Evolutionary conservation across 2,888 invertebrate species (phyloP).

Genomic region (Pristionchus entomophagus): DNA sequence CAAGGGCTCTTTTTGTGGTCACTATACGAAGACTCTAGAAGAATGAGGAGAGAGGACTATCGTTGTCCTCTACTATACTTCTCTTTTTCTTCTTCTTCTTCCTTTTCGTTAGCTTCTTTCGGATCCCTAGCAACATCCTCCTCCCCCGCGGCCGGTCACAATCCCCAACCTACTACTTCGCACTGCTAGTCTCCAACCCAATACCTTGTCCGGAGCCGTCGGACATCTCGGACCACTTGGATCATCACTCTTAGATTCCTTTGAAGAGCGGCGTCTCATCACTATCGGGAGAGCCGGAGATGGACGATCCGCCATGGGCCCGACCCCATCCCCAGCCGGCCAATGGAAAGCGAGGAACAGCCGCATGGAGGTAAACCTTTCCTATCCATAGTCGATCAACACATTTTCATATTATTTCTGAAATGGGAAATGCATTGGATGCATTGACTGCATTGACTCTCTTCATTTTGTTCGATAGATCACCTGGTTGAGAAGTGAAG

Average conservation of each 20-base stretch:
- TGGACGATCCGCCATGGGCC: conserved; percentile 48
- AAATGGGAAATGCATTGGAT: neutral
- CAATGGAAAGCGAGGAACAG: conserved; percentile 47
- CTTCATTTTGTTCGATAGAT: no score
- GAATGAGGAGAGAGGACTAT: neutral
- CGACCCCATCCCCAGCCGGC: conserved; percentile 46
- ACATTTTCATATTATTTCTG: neutral
- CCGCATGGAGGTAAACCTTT: conserved; percentile 30
- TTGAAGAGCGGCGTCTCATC: conserved; percentile 27
- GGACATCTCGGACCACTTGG: neutral
- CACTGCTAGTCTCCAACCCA: neutral
- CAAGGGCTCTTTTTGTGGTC: neutral
- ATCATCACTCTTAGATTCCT: neutral
- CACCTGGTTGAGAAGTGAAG: no score
- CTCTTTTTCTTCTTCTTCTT: conserved; percentile 34
- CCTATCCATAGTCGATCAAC: neutral
- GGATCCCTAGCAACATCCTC: conserved; percentile 19
- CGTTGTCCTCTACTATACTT: neutral
- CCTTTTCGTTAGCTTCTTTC: conserved; percentile 5
- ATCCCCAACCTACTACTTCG: conserved; percentile 7
- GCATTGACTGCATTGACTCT: no score
- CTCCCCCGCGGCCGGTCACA: neutral
- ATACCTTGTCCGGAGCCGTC: no score
- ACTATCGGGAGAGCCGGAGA: neutral
- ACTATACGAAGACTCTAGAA: conserved; percentile 18